These are phyloP conservation scores for Ceyx erithaca DNA, from an alignment of 2,797 vertebrate genomes.

Conservation along the genomic window DNA sequence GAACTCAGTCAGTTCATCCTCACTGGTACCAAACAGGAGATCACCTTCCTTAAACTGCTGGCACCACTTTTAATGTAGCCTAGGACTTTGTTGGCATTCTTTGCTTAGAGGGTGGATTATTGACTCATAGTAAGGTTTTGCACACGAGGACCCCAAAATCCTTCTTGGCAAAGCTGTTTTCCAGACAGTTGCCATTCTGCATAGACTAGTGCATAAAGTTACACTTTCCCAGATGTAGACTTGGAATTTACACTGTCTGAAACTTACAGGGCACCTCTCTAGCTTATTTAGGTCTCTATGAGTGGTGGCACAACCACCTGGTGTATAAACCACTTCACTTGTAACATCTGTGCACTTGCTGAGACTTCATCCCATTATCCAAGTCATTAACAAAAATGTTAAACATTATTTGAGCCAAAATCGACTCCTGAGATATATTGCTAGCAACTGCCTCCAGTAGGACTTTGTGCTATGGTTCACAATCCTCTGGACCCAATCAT, in stretches of 20 bases:
- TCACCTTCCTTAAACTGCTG: neutral
- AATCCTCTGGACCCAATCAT: neutral
- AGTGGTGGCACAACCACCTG: neutral
- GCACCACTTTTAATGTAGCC: accelerated
- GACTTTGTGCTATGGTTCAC: neutral
- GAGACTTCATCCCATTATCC: neutral
- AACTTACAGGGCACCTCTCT: neutral
- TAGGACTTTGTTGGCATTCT: neutral
- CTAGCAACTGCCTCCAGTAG: neutral
- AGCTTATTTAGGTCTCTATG: neutral
- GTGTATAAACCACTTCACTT: neutral
- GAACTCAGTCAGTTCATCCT: neutral
- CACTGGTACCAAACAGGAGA: neutral
- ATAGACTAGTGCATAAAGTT: neutral
- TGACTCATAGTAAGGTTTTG: neutral
- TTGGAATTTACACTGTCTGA: neutral
- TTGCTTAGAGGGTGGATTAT: neutral
- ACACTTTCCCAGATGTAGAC: neutral
- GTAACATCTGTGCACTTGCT: neutral
- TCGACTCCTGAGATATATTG: accelerated
- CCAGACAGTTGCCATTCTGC: neutral
- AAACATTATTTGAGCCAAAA: neutral
- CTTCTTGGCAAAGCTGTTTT: neutral
- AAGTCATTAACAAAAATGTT: neutral
- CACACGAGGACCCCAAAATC: neutral